These are phyloP conservation scores for Apoda limacodes DNA, from an alignment of 2,888 invertebrate species.

Conservation along the genomic window DNA sequence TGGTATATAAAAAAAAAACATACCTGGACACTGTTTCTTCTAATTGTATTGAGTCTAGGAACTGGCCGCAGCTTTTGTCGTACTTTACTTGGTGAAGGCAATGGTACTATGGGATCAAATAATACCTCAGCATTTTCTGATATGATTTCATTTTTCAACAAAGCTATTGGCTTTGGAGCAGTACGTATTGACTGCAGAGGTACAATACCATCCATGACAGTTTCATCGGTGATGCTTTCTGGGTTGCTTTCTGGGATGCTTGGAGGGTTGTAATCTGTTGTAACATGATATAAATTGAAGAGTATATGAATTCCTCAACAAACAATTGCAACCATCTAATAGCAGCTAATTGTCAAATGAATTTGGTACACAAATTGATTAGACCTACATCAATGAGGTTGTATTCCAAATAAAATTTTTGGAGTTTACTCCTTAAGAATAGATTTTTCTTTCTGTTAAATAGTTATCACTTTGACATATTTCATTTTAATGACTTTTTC, in stretches of 20 bases:
- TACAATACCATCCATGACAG: conserved; percentile 53
- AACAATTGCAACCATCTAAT: too few relatives aligned
- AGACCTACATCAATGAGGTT: too few relatives aligned
- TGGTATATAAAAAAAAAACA: too few relatives aligned
- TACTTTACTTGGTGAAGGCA: conserved; percentile 73
- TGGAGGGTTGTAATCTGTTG: conserved; percentile 40
- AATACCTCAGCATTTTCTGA: conserved; percentile 56
- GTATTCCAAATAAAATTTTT: too few relatives aligned
- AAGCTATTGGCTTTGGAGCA: conserved; percentile 42
- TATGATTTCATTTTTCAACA: conserved; percentile 54
- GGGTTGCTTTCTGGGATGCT: conserved; percentile 45
- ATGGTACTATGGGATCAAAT: conserved; percentile 61
- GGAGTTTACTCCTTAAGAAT: too few relatives aligned
- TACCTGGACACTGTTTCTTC: conserved; percentile 75
- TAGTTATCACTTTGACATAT: too few relatives aligned
- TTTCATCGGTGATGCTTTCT: conserved; percentile 36
- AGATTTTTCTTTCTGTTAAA: too few relatives aligned
- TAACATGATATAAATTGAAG: too few relatives aligned
- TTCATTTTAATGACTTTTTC: too few relatives aligned
- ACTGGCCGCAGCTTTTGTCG: conserved; percentile 76
- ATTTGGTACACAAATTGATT: too few relatives aligned
- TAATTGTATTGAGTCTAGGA: conserved; percentile 72
- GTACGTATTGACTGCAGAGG: conserved; percentile 36
- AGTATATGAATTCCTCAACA: too few relatives aligned
- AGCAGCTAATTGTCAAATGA: too few relatives aligned